Conservation (phyloP, 2,888 invertebrate genomes). For the Biston stratarius region DNA sequence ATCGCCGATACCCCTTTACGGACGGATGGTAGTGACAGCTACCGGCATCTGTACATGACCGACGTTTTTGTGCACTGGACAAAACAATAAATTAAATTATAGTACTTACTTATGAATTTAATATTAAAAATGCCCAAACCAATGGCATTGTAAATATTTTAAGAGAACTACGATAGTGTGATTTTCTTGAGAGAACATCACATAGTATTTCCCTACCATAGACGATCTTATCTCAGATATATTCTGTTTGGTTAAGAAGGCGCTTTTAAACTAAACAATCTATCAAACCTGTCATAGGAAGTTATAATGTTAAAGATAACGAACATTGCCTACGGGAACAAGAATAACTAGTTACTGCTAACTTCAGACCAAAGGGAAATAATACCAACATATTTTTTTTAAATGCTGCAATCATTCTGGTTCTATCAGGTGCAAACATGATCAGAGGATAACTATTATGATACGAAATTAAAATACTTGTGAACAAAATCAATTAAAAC, state of each 20-base stretch:
- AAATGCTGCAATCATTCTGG: background rate
- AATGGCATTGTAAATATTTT: background rate
- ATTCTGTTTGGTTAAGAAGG: slow-evolving; percentile 75
- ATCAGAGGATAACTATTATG: background rate
- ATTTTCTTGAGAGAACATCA: slow-evolving; percentile 57
- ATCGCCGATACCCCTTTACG: slow-evolving; percentile 66
- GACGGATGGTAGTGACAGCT: slow-evolving; percentile 72
- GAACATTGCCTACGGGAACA: slow-evolving; percentile 53
- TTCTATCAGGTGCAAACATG: background rate
- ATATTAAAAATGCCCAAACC: background rate
- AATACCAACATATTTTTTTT: slow-evolving; percentile 1
- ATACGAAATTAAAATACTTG: no score
- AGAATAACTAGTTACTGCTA: slow-evolving; percentile 32
- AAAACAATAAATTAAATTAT: slow-evolving; percentile 10
- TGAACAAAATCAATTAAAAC: background rate
- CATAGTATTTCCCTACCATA: slow-evolving; percentile 61
- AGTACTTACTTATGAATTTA: background rate
- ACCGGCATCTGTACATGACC: slow-evolving; percentile 58
- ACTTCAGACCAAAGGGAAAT: slow-evolving; percentile 1
- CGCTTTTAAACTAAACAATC: slow-evolving; percentile 75
- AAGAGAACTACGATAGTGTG: slow-evolving; percentile 32
- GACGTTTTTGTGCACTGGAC: slow-evolving; percentile 41
- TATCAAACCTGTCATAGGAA: slow-evolving; percentile 77
- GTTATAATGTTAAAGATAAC: slow-evolving; percentile 66
- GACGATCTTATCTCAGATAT: slow-evolving; percentile 74